Evolutionary conservation across 2,888 invertebrate genomes (phyloP), one percentile per base, ranked within the genome.

Genomic region (Ornithoptera alexandrae): DNA sequence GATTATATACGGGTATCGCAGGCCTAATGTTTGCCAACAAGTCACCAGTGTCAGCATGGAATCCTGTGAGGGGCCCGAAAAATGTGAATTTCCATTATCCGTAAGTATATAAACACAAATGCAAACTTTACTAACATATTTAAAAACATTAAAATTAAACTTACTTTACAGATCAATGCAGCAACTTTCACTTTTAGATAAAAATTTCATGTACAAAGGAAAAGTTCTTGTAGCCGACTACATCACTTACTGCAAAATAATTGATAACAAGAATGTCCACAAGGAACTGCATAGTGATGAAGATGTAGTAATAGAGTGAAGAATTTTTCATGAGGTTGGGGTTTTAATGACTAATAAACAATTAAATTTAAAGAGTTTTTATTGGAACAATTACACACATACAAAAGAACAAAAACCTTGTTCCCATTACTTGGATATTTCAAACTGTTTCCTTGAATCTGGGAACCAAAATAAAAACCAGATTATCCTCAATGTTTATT

Each of bases 21-120:
- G 95, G 96, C 36, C 83, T 96, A 36, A 97, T 97, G 97, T 86
- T 95, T 7, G 86, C 93, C 30, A 97, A 97, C 85, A 90, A 93
- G 79, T 91, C 94, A 36, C 95, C 95, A 20, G 92, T 95, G 1
- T 93, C 94, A 18, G 95, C 94, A 50, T 97, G 96, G 96, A 95
- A 95, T 86, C 96, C 96, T 68, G 94, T 96, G 0, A 93, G 93
- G 76, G 95, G 94, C 2, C 92, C 93, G 22, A 93, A 92, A 75
- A 88, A 85, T 74, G 88, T 86, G 86, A 90, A 78, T 74, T 79
- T 90, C 67, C 80, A 84, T 74, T 93, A 91, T 78, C 93, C 90
- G 93, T 93, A 78, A 83, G 92, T 75, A 68, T 68, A 12, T 46
- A 20, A 24, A 17, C 17, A n/a, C n/a, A n/a, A 7, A 53, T 53